phyloP scores from a whole-genome alignment of 2,797 vertebrate genomes.

The Amazonetta brasiliensis region DNA sequence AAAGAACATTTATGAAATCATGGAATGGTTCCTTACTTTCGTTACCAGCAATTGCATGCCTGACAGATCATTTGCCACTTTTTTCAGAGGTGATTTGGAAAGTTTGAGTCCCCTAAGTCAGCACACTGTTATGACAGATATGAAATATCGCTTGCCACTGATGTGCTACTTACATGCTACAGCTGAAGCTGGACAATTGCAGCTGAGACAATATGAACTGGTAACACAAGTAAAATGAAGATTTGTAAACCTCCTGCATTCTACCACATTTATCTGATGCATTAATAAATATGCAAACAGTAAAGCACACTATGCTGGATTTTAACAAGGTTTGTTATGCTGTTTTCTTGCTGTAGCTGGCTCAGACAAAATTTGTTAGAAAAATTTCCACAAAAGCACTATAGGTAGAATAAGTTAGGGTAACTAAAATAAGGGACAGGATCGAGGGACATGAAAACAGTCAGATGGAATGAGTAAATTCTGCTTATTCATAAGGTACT shows the following conservation, averaged over 20 bases:
- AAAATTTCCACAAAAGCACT: not conserved
- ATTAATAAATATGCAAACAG: not conserved
- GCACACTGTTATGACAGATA: not conserved
- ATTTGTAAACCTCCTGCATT: not conserved
- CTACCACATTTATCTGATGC: not conserved
- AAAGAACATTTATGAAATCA: not conserved
- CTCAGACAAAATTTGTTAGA: not conserved
- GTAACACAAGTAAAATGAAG: not conserved
- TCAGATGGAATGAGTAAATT: not conserved
- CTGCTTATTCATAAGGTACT: not conserved
- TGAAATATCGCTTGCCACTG: not conserved
- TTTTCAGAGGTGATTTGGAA: not conserved
- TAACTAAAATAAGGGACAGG: not conserved
- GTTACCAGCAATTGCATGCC: not conserved
- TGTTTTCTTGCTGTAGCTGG: not conserved
- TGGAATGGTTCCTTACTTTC: not conserved
- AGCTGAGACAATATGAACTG: not conserved
- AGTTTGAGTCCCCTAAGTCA: not conserved
- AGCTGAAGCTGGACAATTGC: not conserved
- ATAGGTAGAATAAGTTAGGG: not conserved
- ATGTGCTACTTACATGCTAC: not conserved
- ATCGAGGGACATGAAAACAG: not conserved
- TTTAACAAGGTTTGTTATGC: not conserved
- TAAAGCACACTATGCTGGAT: not conserved
- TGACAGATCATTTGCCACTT: accelerated